Conservation (phyloP, 2,888 invertebrate species). For the Eutolmus rufibarbis region DNA sequence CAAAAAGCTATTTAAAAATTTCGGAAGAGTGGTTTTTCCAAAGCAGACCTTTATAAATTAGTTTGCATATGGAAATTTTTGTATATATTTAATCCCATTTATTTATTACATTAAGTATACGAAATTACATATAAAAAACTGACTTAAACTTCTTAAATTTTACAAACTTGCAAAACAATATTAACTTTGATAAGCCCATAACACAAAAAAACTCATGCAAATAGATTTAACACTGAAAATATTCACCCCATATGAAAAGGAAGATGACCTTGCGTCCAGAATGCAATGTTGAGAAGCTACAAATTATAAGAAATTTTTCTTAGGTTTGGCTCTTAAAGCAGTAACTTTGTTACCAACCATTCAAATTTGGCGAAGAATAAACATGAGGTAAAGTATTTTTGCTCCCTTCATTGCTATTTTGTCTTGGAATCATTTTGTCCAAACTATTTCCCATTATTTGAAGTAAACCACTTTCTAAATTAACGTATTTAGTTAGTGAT, state of each 20-base stretch:
- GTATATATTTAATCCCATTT: neutral
- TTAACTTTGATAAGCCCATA: neutral
- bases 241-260: slow-evolving; percentile 60
- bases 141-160: neutral
- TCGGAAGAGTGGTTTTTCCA: too few relatives aligned
- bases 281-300: slow-evolving; percentile 48
- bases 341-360: slow-evolving; percentile 55
- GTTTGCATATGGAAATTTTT: neutral
- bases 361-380: slow-evolving; percentile 58
- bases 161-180: neutral
- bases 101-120: neutral
- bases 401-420: neutral
- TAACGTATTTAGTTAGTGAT: neutral
- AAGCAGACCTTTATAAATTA: neutral
- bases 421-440: slow-evolving; percentile 52
- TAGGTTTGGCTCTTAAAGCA: neutral
- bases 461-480: neutral
- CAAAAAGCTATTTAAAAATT: neutral
- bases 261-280: slow-evolving; percentile 59
- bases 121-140: neutral
- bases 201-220: slow-evolving; percentile 28
- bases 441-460: slow-evolving; percentile 58
- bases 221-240: slow-evolving; percentile 29
- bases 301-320: slow-evolving; percentile 8
- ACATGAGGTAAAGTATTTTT: slow-evolving; percentile 54